Percentiles rank a stretch among this genome's conserved stretches.
Conservation (phyloP, 2,888 invertebrate species). For the Erebia palarica region DNA sequence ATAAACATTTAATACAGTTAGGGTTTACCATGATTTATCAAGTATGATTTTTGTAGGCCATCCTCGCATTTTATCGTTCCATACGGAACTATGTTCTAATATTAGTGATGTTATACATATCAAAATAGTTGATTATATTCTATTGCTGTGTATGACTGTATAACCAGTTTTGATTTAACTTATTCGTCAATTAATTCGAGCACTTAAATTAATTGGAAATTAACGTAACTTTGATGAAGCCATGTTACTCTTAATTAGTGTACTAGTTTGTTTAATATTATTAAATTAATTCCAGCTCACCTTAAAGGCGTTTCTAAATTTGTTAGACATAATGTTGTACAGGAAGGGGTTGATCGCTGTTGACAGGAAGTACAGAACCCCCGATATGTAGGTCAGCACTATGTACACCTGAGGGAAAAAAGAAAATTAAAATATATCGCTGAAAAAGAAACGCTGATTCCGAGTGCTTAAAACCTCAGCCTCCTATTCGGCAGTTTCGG, state of each 20-base stretch:
- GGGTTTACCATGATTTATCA: no score
- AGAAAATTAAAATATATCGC: background rate
- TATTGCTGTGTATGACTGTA: no score
- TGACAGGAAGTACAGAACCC: conserved; percentile 94
- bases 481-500: no score
- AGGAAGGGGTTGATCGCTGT: conserved; percentile 96
- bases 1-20: no score
- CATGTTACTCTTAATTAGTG: conserved; percentile 4
- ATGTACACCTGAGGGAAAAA: conserved; percentile 82
- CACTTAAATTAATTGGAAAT: background rate
- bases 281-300: conserved; percentile 64
- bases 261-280: background rate
- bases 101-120: no score
- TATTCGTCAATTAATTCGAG: background rate
- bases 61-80: no score
- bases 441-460: no score
- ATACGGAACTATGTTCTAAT: no score
- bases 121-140: no score
- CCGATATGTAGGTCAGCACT: conserved; percentile 91
- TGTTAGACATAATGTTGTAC: conserved; percentile 98
- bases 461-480: no score
- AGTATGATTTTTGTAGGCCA: no score
- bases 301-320: conserved; percentile 96
- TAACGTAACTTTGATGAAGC: conserved; percentile 4
- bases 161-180: background rate